Conservation (phyloP, 2,888 invertebrate genomes). For the Asteroscopus sphinx region DNA sequence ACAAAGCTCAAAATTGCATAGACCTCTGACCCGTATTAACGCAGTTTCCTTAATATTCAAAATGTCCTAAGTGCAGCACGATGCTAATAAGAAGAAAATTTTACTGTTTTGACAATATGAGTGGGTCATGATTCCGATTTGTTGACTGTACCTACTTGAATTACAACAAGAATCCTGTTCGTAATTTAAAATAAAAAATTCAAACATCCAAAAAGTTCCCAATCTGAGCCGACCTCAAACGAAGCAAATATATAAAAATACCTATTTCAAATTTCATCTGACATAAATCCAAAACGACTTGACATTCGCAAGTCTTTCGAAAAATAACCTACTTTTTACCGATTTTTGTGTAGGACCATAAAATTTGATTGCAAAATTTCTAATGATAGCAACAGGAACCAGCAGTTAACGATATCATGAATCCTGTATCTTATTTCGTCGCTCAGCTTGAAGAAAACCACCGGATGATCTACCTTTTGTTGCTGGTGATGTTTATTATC, state of each 20-base stretch:
- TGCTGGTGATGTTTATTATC: conserved; percentile 47
- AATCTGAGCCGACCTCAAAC: conserved; percentile 7
- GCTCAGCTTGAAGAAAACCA: conserved; percentile 47
- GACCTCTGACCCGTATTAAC: too few relatives aligned
- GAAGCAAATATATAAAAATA: neutral
- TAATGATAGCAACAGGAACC: conserved; percentile 24
- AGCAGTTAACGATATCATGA: conserved; percentile 34
- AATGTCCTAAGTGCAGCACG: too few relatives aligned
- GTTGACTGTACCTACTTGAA: too few relatives aligned
- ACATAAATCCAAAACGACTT: conserved; percentile 16
- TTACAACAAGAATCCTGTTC: conserved; percentile 3
- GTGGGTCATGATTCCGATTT: too few relatives aligned
- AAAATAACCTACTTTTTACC: conserved; percentile 17
- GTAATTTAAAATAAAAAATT: neutral
- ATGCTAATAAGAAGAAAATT: too few relatives aligned
- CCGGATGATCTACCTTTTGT: conserved; percentile 34
- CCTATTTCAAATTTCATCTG: conserved; percentile 25
- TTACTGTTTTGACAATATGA: too few relatives aligned
- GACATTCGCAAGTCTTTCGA: conserved; percentile 15
- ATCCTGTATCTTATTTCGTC: conserved; percentile 43
- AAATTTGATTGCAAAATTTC: conserved; percentile 43
- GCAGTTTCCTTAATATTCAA: too few relatives aligned
- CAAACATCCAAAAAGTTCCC: conserved; percentile 19
- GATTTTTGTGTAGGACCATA: conserved; percentile 12
- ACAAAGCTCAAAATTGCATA: too few relatives aligned